Percentiles rank a stretch among this genome's conserved stretches.
Conservation (phyloP, 2,113 vertebrate species). For the Hypocryptadius cinnamomeus region DNA sequence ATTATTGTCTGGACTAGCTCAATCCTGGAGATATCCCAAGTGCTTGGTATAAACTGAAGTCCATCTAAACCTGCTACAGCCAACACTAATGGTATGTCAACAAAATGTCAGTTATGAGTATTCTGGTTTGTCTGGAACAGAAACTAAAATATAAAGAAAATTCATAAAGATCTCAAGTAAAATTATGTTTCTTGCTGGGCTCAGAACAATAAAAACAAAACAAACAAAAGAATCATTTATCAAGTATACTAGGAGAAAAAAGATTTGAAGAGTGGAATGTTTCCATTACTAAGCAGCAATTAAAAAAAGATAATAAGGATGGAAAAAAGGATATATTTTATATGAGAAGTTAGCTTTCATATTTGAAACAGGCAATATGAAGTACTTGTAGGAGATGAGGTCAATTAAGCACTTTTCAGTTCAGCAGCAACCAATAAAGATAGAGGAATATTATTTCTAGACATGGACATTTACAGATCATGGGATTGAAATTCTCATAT, state of each 20-base stretch:
- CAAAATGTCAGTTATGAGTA: neutral
- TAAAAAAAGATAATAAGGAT: neutral
- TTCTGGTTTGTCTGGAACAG: neutral
- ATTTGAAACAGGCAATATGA: neutral
- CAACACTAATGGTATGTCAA: neutral
- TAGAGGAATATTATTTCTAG: neutral
- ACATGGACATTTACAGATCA: neutral
- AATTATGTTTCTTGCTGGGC: neutral
- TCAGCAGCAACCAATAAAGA: neutral
- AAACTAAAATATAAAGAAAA: neutral
- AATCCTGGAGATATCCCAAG: neutral
- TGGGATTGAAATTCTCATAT: neutral
- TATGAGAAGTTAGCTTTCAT: neutral
- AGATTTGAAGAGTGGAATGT: neutral
- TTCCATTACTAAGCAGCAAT: neutral
- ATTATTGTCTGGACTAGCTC: neutral
- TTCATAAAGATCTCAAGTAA: neutral
- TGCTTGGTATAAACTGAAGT: neutral
- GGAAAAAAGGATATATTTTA: neutral
- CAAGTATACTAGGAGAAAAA: neutral
- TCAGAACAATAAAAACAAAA: neutral
- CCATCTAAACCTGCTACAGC: neutral
- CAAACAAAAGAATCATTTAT: neutral
- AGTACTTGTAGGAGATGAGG: neutral
- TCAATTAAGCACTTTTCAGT: neutral